phyloP scores from a whole-genome alignment of 2,113 vertebrate species.

The Tautogolabrus adspersus region DNA sequence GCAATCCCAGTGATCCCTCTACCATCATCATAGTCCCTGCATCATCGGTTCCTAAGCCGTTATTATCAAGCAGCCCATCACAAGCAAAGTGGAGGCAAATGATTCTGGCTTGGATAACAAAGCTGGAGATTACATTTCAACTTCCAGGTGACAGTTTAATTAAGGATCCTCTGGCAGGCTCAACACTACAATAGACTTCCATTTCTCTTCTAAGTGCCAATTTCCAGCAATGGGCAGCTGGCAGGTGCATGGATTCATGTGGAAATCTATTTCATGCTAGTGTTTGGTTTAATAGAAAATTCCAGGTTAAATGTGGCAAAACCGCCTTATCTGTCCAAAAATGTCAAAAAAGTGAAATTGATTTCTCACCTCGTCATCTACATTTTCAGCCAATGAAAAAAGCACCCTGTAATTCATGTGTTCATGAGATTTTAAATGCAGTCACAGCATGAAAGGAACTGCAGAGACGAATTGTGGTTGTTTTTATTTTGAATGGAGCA shows the following conservation, averaged over 20 bases:
- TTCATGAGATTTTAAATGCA: constrained; percentile 42
- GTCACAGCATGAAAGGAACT: constrained; percentile 21
- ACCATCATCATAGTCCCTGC: constrained; percentile 59
- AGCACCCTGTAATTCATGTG: constrained; percentile 19
- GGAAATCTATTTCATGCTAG: constrained; percentile 83
- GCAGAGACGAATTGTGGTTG: background rate
- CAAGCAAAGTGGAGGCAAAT: constrained; percentile 78
- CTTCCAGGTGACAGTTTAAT: constrained; percentile 87
- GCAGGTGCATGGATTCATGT: constrained; percentile 83
- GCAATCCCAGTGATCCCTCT: constrained; percentile 54
- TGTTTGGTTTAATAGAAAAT: constrained; percentile 83
- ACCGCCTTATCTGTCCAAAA: constrained; percentile 71
- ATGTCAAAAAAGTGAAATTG: constrained; percentile 71
- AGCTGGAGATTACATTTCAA: constrained; percentile 83
- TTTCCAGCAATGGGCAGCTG: constrained; percentile 78
- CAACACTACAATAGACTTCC: constrained; percentile 83
- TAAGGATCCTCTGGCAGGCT: constrained; percentile 82
- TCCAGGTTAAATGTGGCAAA: constrained; percentile 75
- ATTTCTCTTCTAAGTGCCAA: constrained; percentile 84
- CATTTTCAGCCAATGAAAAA: constrained; percentile 44
- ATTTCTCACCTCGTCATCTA: constrained; percentile 66
- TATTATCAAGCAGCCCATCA: constrained; percentile 75
- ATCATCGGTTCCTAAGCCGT: constrained; percentile 57
- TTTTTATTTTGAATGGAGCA: constrained; percentile 14
- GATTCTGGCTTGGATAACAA: constrained; percentile 80